Base-by-base conservation (phyloP, 2,797 vertebrate species). In the Coendou prehensilis region DNA sequence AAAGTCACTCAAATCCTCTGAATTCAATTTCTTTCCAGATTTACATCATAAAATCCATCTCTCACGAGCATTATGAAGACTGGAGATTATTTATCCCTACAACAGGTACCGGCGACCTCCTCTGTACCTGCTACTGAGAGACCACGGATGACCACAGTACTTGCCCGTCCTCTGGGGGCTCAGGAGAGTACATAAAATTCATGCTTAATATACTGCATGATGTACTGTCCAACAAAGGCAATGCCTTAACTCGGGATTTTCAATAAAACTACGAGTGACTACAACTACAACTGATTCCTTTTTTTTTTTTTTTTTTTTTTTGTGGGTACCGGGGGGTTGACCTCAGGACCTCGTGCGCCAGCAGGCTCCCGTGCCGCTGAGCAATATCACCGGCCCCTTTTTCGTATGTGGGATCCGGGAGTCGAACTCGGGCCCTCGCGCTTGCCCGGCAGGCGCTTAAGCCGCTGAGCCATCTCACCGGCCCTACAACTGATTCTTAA, bases 1-100 rank as follows among this genome's bases (percentile, higher is more conserved):
- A 96, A 88, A 88, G 59, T 33, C 89, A 91, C 33, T 47, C n/a
- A 18, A 89, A 87, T 3, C 75, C 54, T 91, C 61, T 56, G 57
- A 87, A 90, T 93, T 97, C 56, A 9, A n/a, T 86, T 93, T 95
- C 26, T 84, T 91, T 92, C 41, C 1, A 64, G 45, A 94, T 71
- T 83, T 14, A 89, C 23, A 94, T 47, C 41, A 86, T 45, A 52
- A 89, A 93, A 86, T 11, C 8, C 28, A 79, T n/a, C 59, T 73
- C 45, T 47, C 73, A 92, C 10, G 57, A n/a, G 28, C 17, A 85
- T 30, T 22, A n/a, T 30, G 41, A 80, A 90, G 61, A 88, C 33
- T 1, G 9, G 75, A 82, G 47, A 22, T 41, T 61, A 87, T 28
- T 71, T 1, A 5, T 30, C 22, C 33, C n/a, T 89, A 20, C 11